Conservation (phyloP, 2,797 vertebrate genomes). For the Protosalanx chinensis region DNA sequence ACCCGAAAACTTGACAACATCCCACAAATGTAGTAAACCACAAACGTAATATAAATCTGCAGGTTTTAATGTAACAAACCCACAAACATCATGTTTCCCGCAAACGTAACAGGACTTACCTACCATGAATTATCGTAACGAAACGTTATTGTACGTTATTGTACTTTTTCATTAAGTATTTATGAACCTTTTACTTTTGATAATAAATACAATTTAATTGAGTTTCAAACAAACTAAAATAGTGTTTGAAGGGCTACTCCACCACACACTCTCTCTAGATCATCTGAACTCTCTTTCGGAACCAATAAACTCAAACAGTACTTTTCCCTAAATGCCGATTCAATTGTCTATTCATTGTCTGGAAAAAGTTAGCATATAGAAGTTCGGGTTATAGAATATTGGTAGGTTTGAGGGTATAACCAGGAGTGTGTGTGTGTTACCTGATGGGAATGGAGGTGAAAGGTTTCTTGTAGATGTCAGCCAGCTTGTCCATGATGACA, state of each 20-base stretch:
- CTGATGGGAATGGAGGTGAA: conserved; percentile 96
- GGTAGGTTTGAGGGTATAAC: conserved; percentile 3
- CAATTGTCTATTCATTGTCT: background rate
- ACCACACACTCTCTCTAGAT: background rate
- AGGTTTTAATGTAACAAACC: no score
- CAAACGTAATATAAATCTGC: no score
- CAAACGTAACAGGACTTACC: no score
- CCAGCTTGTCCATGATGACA: conserved; percentile 92
- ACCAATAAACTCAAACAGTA: no score
- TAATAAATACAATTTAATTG: background rate
- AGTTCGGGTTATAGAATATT: background rate
- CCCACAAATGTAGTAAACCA: no score
- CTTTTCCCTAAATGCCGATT: background rate
- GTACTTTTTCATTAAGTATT: no score
- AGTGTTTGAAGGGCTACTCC: background rate
- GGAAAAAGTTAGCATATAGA: background rate
- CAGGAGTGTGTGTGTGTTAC: conserved; percentile 59
- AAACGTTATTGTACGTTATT: no score
- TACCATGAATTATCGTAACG: no score
- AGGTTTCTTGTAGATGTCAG: conserved; percentile 94
- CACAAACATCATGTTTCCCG: no score
- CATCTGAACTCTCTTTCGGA: background rate
- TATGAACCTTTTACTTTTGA: background rate
- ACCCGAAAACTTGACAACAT: no score
- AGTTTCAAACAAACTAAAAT: background rate